phyloP scores from a whole-genome alignment of 2,888 invertebrate genomes.

The Scrobipalpa atriplicella region DNA sequence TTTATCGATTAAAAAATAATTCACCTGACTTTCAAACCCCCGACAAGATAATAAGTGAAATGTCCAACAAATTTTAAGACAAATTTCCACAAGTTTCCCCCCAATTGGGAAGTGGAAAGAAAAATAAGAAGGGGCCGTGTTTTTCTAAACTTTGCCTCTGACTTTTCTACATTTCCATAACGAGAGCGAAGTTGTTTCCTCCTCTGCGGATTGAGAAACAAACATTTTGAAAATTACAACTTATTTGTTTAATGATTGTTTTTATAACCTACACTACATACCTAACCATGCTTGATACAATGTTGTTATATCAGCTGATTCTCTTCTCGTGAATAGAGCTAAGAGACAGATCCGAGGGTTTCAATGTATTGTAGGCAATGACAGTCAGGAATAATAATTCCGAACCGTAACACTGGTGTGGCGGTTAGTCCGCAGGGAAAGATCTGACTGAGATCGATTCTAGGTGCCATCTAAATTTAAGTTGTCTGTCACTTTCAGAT shows the following conservation, averaged over 20 bases:
- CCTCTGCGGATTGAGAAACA: not conserved
- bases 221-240: slow-evolving; percentile 15
- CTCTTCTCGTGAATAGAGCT: too few species aligned
- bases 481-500: too few species aligned
- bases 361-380: too few species aligned
- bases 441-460: too few species aligned
- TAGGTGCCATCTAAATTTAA: too few species aligned
- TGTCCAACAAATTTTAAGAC: slow-evolving; percentile 20
- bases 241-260: not conserved
- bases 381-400: too few species aligned
- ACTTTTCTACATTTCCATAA: slow-evolving; percentile 18
- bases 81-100: slow-evolving; percentile 15
- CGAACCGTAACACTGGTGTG: too few species aligned
- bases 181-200: slow-evolving; percentile 16
- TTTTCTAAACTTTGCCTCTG: slow-evolving; percentile 22
- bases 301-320: too few species aligned
- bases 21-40: slow-evolving; percentile 23
- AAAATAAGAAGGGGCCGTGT: slow-evolving; percentile 24
- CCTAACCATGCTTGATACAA: too few species aligned
- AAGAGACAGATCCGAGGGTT: too few species aligned
- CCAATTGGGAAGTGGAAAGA: slow-evolving; percentile 25
- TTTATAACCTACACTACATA: not conserved
- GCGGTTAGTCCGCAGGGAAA: too few species aligned
- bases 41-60: slow-evolving; percentile 23
- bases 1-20: slow-evolving; percentile 11